Conservation (phyloP, 2,888 invertebrate genomes). For the Odontothrips loti region DNA sequence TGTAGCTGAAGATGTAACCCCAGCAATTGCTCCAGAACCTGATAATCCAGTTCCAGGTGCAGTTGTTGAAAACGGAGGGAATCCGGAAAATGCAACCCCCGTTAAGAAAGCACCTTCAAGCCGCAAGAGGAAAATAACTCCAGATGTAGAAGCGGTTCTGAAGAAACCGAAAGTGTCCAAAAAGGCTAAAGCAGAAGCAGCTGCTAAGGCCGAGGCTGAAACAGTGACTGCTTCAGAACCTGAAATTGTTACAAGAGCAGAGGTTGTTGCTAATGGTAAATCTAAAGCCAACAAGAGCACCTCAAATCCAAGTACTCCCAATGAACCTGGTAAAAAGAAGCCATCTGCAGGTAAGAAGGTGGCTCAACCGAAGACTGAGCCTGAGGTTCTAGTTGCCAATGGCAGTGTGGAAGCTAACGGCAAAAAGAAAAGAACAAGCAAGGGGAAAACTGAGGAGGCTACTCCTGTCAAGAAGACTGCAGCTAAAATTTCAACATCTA, state of each 20-base stretch:
- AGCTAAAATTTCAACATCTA: background rate
- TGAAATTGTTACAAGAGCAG: background rate
- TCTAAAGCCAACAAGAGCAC: background rate
- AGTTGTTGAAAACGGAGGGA: background rate
- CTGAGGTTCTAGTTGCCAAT: background rate
- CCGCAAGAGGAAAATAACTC: background rate
- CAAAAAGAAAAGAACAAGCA: conserved; percentile 36
- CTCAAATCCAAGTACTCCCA: background rate
- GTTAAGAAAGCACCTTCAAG: background rate
- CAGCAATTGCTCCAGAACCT: background rate
- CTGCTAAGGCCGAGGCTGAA: background rate
- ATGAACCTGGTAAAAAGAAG: background rate
- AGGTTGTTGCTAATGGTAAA: background rate
- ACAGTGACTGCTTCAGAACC: background rate
- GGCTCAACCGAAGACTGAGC: background rate
- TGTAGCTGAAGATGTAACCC: background rate
- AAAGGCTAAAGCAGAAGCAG: background rate
- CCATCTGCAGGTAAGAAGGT: background rate
- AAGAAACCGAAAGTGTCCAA: conserved; percentile 2
- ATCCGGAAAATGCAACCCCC: background rate
- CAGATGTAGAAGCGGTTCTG: background rate
- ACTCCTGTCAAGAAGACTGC: background rate
- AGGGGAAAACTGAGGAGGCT: conserved; percentile 30
- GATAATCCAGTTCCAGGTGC: background rate
- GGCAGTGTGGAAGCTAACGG: conserved; percentile 22